Base-by-base conservation (phyloP, 2,888 invertebrate genomes). In the Neoscelio sp. region DNA sequence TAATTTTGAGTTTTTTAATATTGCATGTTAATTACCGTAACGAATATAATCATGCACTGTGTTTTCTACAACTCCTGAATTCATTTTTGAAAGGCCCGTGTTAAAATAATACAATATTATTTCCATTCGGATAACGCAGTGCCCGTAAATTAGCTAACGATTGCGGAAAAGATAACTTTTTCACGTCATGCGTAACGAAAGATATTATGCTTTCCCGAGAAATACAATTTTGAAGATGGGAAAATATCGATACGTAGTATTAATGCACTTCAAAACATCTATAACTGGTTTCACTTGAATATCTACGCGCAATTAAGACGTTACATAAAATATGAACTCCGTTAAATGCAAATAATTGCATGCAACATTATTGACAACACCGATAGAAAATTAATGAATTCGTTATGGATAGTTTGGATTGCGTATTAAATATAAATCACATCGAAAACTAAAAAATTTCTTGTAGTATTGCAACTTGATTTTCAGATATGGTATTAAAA, bases 211-310 rank as follows among this genome's bases (percentile, higher is more conserved):
- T 38, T 38, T 38, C 38, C 15, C 38, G 15, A 38, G 38, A 13
- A 38, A 38, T 38, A 38, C 38, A 38, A 38, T 38, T 38, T 38
- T 38, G 38, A 38, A 38, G 38, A 38, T 38, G 38, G 15, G 38
- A 38, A 38, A 38, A 38, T 38, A 38, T 38, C 15, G 38, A 38
- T 38, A 38, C 38, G 15, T 6, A 15, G 15, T 38, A 15, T 38
- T 15, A 38, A 38, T 15, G 38, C 38, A 38, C 38, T 15, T 13
- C 12, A 38, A 7, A 15, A 6, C 15, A 38, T 38, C 38, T 13
- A 15, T 38, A 38, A 38, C 38, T 38, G 15, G 38, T 38, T 38
- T 38, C 38, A 5, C 38, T 5, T 6, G 13, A 5, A 15, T 38
- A 38, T 38, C 38, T 2, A 38, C 1, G 38, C 38, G 38, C 38